These are phyloP conservation scores for Hyla sarda DNA, from an alignment of 2,113 vertebrate genomes.

Conservation along the genomic window DNA sequence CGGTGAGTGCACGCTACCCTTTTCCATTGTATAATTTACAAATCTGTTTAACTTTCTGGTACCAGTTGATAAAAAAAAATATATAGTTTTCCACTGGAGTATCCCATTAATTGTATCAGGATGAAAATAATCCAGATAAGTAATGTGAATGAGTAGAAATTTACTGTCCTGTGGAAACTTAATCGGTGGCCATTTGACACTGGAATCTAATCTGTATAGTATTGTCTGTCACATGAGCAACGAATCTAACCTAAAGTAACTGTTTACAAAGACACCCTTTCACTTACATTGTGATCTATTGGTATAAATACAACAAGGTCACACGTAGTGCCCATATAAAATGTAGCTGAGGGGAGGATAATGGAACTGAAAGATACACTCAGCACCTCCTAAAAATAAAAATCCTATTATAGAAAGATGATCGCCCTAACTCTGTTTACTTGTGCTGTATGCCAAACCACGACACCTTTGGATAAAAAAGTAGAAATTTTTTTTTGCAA, in stretches of 20 bases:
- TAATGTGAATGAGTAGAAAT: not conserved
- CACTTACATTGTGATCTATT: not conserved
- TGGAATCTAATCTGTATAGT: not conserved
- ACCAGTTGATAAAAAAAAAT: too few species aligned
- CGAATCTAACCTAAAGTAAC: not conserved
- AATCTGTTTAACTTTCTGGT: too few species aligned
- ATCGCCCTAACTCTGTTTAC: not conserved
- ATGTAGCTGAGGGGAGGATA: not conserved
- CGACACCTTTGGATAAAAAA: not conserved
- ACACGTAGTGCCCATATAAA: not conserved
- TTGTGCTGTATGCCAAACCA: not conserved
- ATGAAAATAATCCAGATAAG: not conserved
- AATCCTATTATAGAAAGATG: slow-evolving; percentile 1
- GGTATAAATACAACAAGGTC: slow-evolving; percentile 2
- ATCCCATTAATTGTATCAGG: too few species aligned
- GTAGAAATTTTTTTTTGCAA: too few species aligned
- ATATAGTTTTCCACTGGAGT: too few species aligned
- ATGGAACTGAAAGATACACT: not conserved
- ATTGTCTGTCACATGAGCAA: not conserved
- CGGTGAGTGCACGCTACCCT: too few species aligned
- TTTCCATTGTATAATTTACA: too few species aligned
- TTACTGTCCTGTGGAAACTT: not conserved
- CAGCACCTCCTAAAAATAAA: slow-evolving; percentile 16
- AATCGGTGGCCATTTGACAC: not conserved
- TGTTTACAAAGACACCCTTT: not conserved